phyloP scores from a whole-genome alignment of 1,140 invertebrate genomes.

The Carcinoscorpius rotundicauda region DNA sequence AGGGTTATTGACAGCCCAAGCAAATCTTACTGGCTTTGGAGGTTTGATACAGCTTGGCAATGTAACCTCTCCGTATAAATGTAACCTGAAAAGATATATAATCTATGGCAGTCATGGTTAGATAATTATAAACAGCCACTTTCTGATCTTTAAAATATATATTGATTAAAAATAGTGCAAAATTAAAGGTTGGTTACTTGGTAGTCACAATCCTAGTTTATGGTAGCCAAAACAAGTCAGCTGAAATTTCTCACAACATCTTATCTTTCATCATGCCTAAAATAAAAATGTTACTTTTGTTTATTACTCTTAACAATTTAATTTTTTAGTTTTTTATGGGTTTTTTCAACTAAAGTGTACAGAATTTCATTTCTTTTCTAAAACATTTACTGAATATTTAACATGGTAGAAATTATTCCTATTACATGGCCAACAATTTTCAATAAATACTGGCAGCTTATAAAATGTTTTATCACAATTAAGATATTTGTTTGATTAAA shows the following conservation, averaged over 20 bases:
- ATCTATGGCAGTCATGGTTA: neutral
- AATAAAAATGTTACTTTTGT: no score
- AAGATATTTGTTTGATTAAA: no score
- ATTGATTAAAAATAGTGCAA: neutral
- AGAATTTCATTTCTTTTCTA: no score
- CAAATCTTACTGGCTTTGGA: conserved; percentile 4
- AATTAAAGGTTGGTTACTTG: neutral
- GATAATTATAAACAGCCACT: neutral
- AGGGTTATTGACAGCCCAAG: conserved; percentile 16
- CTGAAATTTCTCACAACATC: neutral
- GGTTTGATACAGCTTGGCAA: conserved; percentile 10
- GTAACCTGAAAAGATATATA: conserved; percentile 6
- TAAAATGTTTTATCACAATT: no score
- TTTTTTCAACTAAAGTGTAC: no score
- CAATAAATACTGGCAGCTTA: no score
- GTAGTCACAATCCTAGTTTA: no score
- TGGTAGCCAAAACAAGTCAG: neutral
- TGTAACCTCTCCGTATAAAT: conserved; percentile 8
- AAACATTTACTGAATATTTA: no score
- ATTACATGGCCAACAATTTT: no score
- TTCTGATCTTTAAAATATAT: neutral
- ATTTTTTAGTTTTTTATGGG: no score
- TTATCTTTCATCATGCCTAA: neutral
- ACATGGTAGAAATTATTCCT: no score
- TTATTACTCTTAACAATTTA: no score